Base-by-base conservation (phyloP, 2,888 invertebrate genomes). In the Tortricodes alternella region DNA sequence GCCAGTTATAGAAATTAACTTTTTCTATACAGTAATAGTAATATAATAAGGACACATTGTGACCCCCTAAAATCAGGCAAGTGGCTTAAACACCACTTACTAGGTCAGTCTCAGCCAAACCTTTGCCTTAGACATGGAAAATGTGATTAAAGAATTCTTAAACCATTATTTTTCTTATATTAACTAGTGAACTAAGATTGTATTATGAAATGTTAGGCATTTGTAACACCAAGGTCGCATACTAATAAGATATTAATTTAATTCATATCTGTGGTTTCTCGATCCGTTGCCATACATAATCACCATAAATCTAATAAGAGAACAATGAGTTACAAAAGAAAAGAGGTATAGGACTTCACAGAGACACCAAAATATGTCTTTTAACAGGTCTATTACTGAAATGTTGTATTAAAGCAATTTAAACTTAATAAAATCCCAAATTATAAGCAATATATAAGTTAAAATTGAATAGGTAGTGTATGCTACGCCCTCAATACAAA, bases 151-250 rank as follows among this genome's bases (percentile, higher is more conserved):
- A 49, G 13, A 46, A 61, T 46, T 59, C 48, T 32, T 52, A 48
- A 50, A 55, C 55, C 52, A 41, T 41, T 41, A 41, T 24, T 41
- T 46, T 13, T 39, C 35, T 55, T 43, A 55, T 21, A 24, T 48
- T 48, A 46, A 53, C n/a, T 32, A 39, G 8, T 13, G 41, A 46
- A 32, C 41, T 55, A 48, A 27, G 23, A 52, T 37, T 5, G 24
- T 43, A 38, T 27, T 27, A 44, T 16, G 27, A 34, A 19, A 44
- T 59, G 39, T 65, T 71, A 71, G 74, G 79, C 84, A 80, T 74
- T 71, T 77, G 81, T 79, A 82, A 76, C 66, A 59, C 60, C 66
- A 78, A 76, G 74, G 75, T 63, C 65, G 62, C 60, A 72, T 74
- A 63, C 16, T 61, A 52, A 53, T 55, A 37, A 67, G 71, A 66